A percentile compares a stretch with the other conserved stretches of the same genome.
These are phyloP conservation scores for Lontra canadensis DNA, from an alignment of 2,113 vertebrate species.

Conservation along the genomic window DNA sequence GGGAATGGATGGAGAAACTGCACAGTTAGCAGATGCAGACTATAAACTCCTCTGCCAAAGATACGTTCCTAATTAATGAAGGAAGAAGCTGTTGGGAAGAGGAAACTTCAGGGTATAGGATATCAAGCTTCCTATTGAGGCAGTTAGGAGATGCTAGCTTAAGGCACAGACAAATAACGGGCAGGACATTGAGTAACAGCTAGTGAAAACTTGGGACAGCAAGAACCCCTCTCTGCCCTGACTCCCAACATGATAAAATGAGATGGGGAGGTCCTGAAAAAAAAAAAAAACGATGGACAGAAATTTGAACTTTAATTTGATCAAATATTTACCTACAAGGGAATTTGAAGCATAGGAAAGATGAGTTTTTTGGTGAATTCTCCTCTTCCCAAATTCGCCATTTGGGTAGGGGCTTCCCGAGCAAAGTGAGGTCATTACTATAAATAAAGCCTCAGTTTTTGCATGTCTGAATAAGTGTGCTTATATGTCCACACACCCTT, in stretches of 20 bases:
- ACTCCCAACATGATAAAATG: background rate
- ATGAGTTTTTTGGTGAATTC: background rate
- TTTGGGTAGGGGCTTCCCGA: background rate
- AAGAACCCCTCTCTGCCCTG: background rate
- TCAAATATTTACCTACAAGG: background rate
- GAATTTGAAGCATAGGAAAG: background rate
- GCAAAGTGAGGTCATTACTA: background rate
- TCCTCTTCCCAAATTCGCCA: background rate
- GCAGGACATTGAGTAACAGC: background rate
- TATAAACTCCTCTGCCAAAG: background rate
- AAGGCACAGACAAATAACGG: background rate
- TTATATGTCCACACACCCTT: background rate
- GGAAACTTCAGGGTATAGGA: background rate
- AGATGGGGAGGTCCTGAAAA: background rate
- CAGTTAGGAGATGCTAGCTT: background rate
- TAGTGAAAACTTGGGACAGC: background rate
- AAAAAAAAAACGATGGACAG: background rate
- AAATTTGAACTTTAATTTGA: constrained; percentile 9
- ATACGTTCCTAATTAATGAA: background rate
- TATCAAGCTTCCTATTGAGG: background rate
- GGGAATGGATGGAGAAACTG: background rate
- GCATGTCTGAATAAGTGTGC: background rate
- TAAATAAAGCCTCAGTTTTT: background rate
- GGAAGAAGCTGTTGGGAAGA: background rate
- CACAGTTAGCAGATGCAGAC: background rate